These are phyloP conservation scores for Sminthurides aquaticus DNA, from an alignment of 2,888 invertebrate species.

Conservation along the genomic window DNA sequence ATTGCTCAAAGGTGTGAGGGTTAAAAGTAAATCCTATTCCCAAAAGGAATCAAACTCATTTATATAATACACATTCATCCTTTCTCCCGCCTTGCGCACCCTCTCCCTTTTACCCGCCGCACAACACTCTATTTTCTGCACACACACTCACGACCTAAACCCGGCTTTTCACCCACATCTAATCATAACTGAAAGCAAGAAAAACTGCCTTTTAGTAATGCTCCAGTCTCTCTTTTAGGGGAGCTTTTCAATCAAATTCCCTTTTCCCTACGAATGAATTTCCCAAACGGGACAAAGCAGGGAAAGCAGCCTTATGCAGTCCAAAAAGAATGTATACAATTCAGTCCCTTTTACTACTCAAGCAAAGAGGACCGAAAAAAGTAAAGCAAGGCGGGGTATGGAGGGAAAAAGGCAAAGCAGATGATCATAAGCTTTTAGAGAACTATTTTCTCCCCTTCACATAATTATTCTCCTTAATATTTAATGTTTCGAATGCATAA, in stretches of 20 bases:
- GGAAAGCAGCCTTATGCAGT: no score
- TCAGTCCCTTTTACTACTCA: no score
- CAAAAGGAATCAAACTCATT: conserved; percentile 10
- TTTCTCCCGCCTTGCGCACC: not conserved
- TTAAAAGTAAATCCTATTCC: conserved; percentile 39
- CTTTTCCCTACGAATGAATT: no score
- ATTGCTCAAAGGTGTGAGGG: conserved; percentile 42
- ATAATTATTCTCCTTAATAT: conserved; percentile 5
- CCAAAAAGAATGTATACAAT: no score
- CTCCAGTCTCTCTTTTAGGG: no score
- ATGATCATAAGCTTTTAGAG: not conserved
- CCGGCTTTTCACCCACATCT: no score
- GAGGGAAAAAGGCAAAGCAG: not conserved
- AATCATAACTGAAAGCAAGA: conserved; percentile 7
- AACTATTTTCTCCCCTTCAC: not conserved
- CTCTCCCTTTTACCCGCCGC: not conserved
- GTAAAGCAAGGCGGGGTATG: no score
- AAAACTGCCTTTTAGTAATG: no score
- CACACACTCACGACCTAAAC: not conserved
- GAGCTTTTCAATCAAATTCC: no score
- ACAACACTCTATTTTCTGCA: not conserved
- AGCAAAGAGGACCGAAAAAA: no score
- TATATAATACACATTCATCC: not conserved
- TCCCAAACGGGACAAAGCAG: no score
- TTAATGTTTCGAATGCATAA: conserved; percentile 4